Evolutionary conservation across 1,140 invertebrate species (phyloP).

Genomic region (Diachasmimorpha longicaudata): DNA sequence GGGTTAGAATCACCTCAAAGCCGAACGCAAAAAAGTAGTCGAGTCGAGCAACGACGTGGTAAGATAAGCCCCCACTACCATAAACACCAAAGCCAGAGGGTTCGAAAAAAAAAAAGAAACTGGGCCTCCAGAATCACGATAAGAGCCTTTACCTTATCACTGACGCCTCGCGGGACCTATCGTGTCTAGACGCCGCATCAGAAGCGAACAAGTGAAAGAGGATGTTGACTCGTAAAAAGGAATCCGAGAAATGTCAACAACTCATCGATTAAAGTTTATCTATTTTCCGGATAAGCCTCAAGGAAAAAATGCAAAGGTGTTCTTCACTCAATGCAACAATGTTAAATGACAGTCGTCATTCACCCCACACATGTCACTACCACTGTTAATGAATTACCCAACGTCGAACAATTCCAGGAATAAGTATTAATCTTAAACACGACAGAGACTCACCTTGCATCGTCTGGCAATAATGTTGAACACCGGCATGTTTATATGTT

Average conservation of each 20-base stretch:
- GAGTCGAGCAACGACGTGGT: constrained; percentile 15
- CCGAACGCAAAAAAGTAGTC: constrained; percentile 1
- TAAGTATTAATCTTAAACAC: background rate
- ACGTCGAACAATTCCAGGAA: background rate
- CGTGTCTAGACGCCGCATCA: constrained; percentile 3
- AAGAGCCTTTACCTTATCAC: constrained; percentile 18
- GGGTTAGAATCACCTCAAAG: background rate
- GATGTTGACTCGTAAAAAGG: background rate
- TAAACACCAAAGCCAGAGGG: background rate
- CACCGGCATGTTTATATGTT: constrained; percentile 57
- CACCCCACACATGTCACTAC: background rate
- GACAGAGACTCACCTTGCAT: constrained; percentile 61
- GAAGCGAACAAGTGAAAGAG: background rate
- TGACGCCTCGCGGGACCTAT: constrained; percentile 20
- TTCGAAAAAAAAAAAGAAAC: constrained; percentile 10
- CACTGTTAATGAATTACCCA: background rate
- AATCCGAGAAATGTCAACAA: background rate
- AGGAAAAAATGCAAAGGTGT: background rate
- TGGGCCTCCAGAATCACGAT: constrained; percentile 19
- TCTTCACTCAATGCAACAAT: background rate
- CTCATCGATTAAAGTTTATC: background rate
- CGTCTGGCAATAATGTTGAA: constrained; percentile 66
- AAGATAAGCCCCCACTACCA: constrained; percentile 16
- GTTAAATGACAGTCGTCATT: background rate
- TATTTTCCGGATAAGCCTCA: background rate